phyloP scores from a whole-genome alignment of 2,797 vertebrate genomes.

The Mus caroli region DNA sequence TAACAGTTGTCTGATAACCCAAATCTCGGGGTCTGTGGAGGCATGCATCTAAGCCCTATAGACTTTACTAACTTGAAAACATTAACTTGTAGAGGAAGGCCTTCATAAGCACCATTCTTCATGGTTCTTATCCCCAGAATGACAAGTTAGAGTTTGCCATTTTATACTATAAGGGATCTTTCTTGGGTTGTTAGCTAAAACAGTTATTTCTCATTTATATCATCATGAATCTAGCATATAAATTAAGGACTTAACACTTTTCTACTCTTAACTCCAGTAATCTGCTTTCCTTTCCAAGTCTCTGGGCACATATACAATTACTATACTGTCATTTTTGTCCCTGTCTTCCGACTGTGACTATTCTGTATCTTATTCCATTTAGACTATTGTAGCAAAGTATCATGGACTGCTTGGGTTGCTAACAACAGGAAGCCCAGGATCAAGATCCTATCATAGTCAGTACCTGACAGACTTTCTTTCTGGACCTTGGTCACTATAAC shows the following conservation, averaged over 20 bases:
- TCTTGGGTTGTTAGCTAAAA: not conserved
- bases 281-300: not conserved
- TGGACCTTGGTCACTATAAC: not conserved
- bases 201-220: not conserved
- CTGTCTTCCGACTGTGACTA: not conserved
- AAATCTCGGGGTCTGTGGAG: not conserved
- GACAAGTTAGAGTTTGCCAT: not conserved
- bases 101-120: not conserved
- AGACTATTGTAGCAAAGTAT: not conserved
- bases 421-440: not conserved
- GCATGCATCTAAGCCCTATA: not conserved
- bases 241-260: not conserved
- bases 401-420: not conserved
- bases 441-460: not conserved
- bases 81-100: not conserved
- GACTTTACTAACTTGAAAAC: constrained; percentile 6
- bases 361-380: not conserved
- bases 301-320: constrained; percentile 3
- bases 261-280: not conserved
- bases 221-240: not conserved
- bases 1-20: not conserved
- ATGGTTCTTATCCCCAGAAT: not conserved
- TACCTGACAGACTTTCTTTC: not conserved
- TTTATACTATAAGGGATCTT: not conserved
- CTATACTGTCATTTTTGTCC: not conserved